These are phyloP conservation scores for Pygmarrhopalites habei DNA, from an alignment of 1,140 invertebrate species.

Conservation along the genomic window DNA sequence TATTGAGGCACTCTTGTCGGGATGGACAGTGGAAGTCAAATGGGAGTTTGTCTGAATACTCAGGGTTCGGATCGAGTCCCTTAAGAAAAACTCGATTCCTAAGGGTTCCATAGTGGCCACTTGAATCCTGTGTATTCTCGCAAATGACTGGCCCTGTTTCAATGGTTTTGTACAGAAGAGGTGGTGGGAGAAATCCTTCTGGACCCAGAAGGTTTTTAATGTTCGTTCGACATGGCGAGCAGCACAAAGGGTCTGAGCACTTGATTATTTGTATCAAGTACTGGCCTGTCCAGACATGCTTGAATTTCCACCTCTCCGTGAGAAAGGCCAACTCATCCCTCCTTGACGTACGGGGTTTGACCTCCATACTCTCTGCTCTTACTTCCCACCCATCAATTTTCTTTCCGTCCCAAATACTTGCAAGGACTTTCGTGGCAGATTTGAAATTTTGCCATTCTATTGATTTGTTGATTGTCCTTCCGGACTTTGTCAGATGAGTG, in stretches of 20 bases:
- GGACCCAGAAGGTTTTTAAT: background rate
- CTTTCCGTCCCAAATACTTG: conserved; percentile 41
- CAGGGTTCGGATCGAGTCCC: no score
- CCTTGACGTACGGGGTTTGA: no score
- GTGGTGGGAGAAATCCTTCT: conserved; percentile 2
- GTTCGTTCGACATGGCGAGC: background rate
- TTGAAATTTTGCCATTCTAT: conserved; percentile 33
- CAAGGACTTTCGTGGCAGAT: conserved; percentile 40
- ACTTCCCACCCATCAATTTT: no score
- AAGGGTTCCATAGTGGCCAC: no score
- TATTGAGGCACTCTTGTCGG: no score
- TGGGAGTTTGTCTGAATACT: no score
- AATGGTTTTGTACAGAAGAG: background rate
- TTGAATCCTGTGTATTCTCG: no score
- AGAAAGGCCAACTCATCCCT: background rate
- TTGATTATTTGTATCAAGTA: conserved; percentile 2
- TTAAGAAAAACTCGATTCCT: no score
- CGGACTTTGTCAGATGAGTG: conserved; percentile 42
- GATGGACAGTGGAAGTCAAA: no score
- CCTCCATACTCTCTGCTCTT: no score
- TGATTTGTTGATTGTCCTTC: background rate
- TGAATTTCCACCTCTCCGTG: background rate
- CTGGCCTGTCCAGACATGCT: background rate
- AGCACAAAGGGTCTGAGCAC: background rate
- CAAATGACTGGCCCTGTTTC: no score